Evolutionary conservation across 2,113 vertebrate species (phyloP).

Genomic region (Genyomyrus donnyi): DNA sequence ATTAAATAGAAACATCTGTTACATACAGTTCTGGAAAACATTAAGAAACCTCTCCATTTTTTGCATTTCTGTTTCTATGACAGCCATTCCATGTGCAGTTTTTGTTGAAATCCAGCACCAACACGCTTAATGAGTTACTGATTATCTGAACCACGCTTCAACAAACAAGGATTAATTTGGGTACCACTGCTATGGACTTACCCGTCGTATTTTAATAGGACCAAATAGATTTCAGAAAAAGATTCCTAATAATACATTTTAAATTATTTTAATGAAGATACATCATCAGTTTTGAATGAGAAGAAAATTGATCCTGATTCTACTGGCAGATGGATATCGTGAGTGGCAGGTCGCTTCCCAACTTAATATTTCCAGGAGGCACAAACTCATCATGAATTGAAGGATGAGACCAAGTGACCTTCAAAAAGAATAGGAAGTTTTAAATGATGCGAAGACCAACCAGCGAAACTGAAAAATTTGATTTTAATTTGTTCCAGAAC

Average conservation of each 20-base stretch:
- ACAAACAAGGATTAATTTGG: not conserved
- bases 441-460: not conserved
- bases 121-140: not conserved
- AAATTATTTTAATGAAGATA: not conserved
- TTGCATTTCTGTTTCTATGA: not conserved
- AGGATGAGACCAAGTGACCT: not conserved
- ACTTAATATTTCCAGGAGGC: not conserved
- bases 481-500: not conserved
- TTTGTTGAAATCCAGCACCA: not conserved
- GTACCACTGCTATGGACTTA: not conserved
- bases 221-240: not conserved
- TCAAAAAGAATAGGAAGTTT: not conserved
- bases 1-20: not conserved
- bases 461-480: not conserved
- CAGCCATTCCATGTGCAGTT: not conserved
- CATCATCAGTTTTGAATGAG: not conserved
- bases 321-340: not conserved
- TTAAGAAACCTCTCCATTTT: not conserved
- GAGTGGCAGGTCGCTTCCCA: not conserved
- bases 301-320: not conserved
- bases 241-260: not conserved
- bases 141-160: not conserved
- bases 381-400: not conserved
- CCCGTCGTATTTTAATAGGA: not conserved
- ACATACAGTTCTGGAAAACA: not conserved